These are phyloP conservation scores for Ictalurus punctatus DNA, from an alignment of 2,113 vertebrate genomes.

Conservation along the genomic window DNA sequence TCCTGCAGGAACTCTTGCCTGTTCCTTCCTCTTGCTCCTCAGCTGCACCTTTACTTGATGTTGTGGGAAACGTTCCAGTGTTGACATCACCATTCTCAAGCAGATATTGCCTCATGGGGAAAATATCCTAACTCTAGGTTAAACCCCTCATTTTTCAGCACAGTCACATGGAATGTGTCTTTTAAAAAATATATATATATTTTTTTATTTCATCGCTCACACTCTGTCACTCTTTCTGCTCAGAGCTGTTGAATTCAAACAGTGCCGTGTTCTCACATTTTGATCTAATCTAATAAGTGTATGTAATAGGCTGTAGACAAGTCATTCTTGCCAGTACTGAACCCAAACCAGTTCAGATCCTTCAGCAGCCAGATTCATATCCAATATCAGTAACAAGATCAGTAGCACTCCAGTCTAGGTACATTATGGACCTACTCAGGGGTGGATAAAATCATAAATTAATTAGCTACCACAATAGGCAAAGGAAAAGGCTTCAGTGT, in stretches of 20 bases:
- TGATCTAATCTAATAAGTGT: conserved; percentile 28
- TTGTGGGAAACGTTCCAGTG: neutral
- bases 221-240: neutral
- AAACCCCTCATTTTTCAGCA: conserved; percentile 24
- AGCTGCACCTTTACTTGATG: neutral
- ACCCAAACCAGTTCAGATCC: neutral
- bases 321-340: conserved; percentile 8
- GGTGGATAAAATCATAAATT: neutral
- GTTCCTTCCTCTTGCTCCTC: conserved; percentile 1
- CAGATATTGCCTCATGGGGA: conserved; percentile 12
- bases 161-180: conserved; percentile 5
- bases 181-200: no score
- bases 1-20: conserved; percentile 44
- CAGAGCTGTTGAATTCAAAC: conserved; percentile 9
- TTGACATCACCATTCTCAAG: neutral
- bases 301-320: conserved; percentile 25
- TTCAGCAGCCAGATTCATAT: neutral
- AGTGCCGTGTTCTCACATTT: conserved; percentile 28
- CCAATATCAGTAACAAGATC: neutral
- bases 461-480: neutral
- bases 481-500: neutral
- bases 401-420: neutral
- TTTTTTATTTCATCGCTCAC: neutral
- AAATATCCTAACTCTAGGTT: conserved; percentile 2
- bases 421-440: neutral